phyloP scores from a whole-genome alignment of 1,140 invertebrate genomes.

The Armadillidium nasatum region DNA sequence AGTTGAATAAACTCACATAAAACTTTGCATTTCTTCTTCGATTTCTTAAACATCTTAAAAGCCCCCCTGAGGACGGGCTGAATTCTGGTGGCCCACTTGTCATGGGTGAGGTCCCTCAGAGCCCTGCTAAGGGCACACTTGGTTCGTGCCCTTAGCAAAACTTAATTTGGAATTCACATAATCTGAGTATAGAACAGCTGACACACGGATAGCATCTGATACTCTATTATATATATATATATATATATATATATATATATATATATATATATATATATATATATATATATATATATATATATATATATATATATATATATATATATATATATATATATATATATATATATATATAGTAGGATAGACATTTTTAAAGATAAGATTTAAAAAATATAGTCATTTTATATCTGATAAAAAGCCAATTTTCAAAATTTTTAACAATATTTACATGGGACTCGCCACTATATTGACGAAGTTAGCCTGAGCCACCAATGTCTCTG shows the following conservation, averaged over 20 bases:
- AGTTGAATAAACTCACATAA: constrained; percentile 29
- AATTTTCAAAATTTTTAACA: not conserved
- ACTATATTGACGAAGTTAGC: constrained; percentile 40
- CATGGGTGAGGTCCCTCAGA: constrained; percentile 32
- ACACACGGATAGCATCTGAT: constrained; percentile 30
- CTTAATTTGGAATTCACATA: constrained; percentile 30
- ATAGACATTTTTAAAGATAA: too few species aligned
- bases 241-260: too few species aligned
- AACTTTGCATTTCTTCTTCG: constrained; percentile 34
- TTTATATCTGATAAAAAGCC: not conserved
- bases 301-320: too few species aligned
- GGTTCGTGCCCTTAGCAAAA: constrained; percentile 32
- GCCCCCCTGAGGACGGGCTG: constrained; percentile 35
- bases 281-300: too few species aligned
- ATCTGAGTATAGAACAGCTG: constrained; percentile 37
- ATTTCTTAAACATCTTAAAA: constrained; percentile 41
- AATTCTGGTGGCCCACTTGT: constrained; percentile 36
- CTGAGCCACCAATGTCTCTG: constrained; percentile 32
- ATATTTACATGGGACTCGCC: constrained; percentile 32
- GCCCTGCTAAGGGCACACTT: constrained; percentile 36
- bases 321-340: too few species aligned
- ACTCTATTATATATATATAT: constrained; percentile 23
- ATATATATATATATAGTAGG: too few species aligned
- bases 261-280: too few species aligned
- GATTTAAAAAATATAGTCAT: too few species aligned